Conservation (phyloP, 2,797 vertebrate genomes). For the Enteromius anoplus region DNA sequence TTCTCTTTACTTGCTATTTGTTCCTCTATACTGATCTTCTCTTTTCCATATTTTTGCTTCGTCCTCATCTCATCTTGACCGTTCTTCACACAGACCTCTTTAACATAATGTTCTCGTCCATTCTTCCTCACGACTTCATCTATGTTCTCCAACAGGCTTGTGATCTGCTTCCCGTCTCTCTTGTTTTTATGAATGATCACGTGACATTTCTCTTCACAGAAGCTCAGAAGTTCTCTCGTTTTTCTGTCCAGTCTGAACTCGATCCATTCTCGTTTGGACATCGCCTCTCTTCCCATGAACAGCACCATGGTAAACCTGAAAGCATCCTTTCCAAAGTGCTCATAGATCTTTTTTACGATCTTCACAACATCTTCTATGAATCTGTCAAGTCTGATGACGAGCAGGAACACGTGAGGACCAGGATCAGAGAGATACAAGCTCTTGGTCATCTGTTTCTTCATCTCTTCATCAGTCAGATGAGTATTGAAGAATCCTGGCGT, state of each 20-base stretch:
- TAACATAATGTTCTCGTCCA: constrained; percentile 22
- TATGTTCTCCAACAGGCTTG: constrained; percentile 32
- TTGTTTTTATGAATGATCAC: constrained; percentile 42
- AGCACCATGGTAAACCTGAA: constrained; percentile 55
- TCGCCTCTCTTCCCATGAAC: constrained; percentile 50
- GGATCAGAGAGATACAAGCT: background rate
- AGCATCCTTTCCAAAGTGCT: constrained; percentile 55
- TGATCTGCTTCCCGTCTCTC: constrained; percentile 32
- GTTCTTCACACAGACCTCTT: constrained; percentile 14
- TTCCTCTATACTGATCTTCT: background rate
- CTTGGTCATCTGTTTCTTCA: background rate
- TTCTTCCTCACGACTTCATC: constrained; percentile 45
- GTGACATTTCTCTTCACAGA: constrained; percentile 39
- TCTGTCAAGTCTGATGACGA: constrained; percentile 47
- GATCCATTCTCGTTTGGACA: constrained; percentile 40
- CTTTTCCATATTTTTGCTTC: background rate
- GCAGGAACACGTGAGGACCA: constrained; percentile 40
- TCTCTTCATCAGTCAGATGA: background rate
- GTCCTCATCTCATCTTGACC: background rate
- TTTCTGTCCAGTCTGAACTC: constrained; percentile 34
- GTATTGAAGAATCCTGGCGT: background rate
- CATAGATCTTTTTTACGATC: constrained; percentile 47
- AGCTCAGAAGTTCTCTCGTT: constrained; percentile 34
- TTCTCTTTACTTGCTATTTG: background rate
- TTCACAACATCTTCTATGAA: constrained; percentile 51